These are phyloP conservation scores for Phylloscopus trochilus DNA, from an alignment of 2,113 vertebrate species.

Conservation along the genomic window DNA sequence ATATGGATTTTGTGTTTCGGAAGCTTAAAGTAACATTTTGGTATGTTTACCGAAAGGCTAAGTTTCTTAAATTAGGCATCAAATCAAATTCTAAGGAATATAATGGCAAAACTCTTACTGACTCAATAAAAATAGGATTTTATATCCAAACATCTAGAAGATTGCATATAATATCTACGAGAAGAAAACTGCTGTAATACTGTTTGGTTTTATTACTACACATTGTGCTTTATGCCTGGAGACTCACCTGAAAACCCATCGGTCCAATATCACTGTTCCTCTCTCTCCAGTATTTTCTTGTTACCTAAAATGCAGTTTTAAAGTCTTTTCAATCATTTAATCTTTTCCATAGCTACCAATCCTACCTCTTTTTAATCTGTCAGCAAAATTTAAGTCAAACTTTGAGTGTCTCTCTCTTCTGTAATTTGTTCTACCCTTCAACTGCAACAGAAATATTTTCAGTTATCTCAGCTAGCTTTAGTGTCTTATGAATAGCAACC, in stretches of 20 bases:
- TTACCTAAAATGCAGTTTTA: conserved; percentile 8
- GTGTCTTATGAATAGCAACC: background rate
- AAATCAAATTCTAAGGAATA: conserved; percentile 25
- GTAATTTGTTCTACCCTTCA: background rate
- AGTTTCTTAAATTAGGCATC: conserved; percentile 37
- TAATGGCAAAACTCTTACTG: conserved; percentile 12
- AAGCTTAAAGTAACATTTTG: conserved; percentile 17
- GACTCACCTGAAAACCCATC: conserved; percentile 4
- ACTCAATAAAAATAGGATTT: conserved; percentile 36
- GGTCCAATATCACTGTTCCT: background rate
- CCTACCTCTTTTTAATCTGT: background rate
- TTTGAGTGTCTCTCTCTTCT: background rate
- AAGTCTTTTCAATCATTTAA: background rate
- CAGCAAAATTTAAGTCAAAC: background rate
- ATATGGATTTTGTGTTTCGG: conserved; percentile 8
- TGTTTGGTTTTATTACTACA: conserved; percentile 43
- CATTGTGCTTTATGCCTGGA: conserved; percentile 39
- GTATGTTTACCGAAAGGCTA: conserved; percentile 39
- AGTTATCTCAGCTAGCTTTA: background rate
- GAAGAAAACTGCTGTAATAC: conserved; percentile 33
- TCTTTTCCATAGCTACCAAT: background rate
- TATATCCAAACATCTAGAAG: conserved; percentile 30
- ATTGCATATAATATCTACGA: conserved; percentile 15
- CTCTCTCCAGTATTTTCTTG: background rate
- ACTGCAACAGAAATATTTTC: background rate